Percentiles rank a stretch among this genome's conserved stretches.
These are phyloP conservation scores for Lepisosteus osseus DNA, from an alignment of 2,113 vertebrate genomes.

Conservation along the genomic window DNA sequence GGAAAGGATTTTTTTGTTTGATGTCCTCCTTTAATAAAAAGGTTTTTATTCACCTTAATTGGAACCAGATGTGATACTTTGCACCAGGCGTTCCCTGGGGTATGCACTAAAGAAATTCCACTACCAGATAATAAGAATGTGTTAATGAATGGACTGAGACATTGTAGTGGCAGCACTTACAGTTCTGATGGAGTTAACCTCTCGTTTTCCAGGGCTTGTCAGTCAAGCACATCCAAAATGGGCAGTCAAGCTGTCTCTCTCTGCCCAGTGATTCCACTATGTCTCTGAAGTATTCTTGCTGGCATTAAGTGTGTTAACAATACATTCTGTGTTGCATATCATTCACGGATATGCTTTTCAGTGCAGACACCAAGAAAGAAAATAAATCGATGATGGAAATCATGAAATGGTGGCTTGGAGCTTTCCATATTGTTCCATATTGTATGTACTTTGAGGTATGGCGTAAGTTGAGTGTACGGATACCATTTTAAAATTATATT, in stretches of 20 bases:
- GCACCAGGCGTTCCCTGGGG: slow-evolving; percentile 46
- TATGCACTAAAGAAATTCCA: slow-evolving; percentile 46
- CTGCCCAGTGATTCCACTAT: slow-evolving; percentile 8
- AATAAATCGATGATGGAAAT: slow-evolving; percentile 48
- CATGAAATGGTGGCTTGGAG: slow-evolving; percentile 37
- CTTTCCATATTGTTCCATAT: slow-evolving; percentile 50
- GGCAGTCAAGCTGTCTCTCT: neutral
- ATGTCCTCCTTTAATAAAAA: slow-evolving; percentile 72
- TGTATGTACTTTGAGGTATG: slow-evolving; percentile 44
- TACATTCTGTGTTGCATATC: slow-evolving; percentile 18
- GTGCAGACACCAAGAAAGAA: slow-evolving; percentile 35
- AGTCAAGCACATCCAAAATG: neutral
- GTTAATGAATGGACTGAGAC: slow-evolving; percentile 38
- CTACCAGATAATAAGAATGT: slow-evolving; percentile 39
- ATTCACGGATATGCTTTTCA: slow-evolving; percentile 7
- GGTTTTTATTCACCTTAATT: slow-evolving; percentile 71
- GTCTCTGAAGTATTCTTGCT: slow-evolving; percentile 1
- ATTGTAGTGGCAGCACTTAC: slow-evolving; percentile 20
- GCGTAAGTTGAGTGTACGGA: neutral
- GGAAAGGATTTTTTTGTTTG: slow-evolving; percentile 54
- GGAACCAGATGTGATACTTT: slow-evolving; percentile 77
- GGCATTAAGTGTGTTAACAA: slow-evolving; percentile 17
- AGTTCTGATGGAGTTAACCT: slow-evolving; percentile 4
- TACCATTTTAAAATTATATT: too few species aligned
- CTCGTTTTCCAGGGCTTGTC: neutral